phyloP scores from a whole-genome alignment of 2,113 vertebrate genomes.

The Macrotus californicus region DNA sequence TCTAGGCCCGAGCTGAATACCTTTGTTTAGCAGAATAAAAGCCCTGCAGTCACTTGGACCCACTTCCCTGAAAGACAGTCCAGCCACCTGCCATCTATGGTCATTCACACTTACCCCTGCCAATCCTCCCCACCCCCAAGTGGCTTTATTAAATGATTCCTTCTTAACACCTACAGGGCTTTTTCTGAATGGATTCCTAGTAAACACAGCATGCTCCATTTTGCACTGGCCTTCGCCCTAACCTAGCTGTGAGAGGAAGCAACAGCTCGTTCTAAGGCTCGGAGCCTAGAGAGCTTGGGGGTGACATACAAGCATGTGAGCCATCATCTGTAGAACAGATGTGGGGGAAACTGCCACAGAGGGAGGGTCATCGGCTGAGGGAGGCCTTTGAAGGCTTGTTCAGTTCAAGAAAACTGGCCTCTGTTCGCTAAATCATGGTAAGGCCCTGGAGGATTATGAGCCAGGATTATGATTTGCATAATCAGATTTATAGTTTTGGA shows the following conservation, averaged over 20 bases:
- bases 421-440: neutral
- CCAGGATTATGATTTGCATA: neutral
- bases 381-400: neutral
- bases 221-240: constrained; percentile 32
- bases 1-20: neutral
- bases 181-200: constrained; percentile 49
- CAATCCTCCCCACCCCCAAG: constrained; percentile 19
- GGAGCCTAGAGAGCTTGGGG: neutral
- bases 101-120: constrained; percentile 40
- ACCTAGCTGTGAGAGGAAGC: constrained; percentile 24
- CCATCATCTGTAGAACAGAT: neutral
- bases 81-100: constrained; percentile 43
- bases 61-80: constrained; percentile 14
- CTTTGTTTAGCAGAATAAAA: constrained; percentile 44
- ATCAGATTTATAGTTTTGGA: neutral
- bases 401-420: neutral
- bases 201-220: constrained; percentile 56
- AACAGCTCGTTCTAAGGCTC: constrained; percentile 32
- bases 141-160: constrained; percentile 62
- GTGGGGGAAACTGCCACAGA: neutral
- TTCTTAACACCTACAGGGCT: constrained; percentile 46
- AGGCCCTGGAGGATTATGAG: neutral
- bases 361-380: neutral
- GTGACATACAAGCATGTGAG: neutral
- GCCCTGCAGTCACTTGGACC: constrained; percentile 24